Percentiles rank a stretch among this genome's conserved stretches.
Evolutionary conservation across 2,797 vertebrate species (phyloP).

Genomic region (Danio aesculapii): DNA sequence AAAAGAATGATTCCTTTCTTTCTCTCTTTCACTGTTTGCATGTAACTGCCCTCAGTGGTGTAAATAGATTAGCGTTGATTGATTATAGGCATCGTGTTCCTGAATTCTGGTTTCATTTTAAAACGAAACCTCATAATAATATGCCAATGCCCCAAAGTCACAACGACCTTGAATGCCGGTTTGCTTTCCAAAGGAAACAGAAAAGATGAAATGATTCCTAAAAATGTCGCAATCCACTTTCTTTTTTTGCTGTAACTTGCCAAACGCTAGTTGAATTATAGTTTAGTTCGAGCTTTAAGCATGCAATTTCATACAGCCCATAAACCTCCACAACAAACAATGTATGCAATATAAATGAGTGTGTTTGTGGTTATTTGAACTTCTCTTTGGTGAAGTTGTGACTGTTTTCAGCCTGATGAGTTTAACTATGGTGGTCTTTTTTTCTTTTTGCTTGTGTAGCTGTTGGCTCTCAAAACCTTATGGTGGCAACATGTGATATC

Average conservation of each 20-base stretch:
- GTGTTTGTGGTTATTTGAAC: not conserved
- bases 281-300: not conserved
- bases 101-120: slow-evolving; percentile 19
- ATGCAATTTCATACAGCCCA: not conserved
- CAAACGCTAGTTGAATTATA: slow-evolving; percentile 17
- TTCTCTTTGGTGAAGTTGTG: not conserved
- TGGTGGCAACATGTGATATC: slow-evolving; percentile 53
- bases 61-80: slow-evolving; percentile 28
- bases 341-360: not conserved
- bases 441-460: slow-evolving; percentile 43
- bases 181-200: slow-evolving; percentile 28
- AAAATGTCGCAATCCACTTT: not conserved
- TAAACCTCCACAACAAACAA: not conserved
- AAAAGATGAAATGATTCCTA: slow-evolving; percentile 13
- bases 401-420: slow-evolving; percentile 20
- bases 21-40: not conserved
- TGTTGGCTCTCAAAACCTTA: slow-evolving; percentile 49
- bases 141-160: not conserved
- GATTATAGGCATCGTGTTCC: slow-evolving; percentile 18
- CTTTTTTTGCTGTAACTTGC: slow-evolving; percentile 4
- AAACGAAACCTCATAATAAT: slow-evolving; percentile 13
- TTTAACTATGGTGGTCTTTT: slow-evolving; percentile 29
- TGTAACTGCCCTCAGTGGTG: not conserved
- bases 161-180: slow-evolving; percentile 11
- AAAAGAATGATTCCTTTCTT: not conserved